Evolutionary conservation across 2,888 invertebrate genomes (phyloP).

Genomic region (Coelinius sp.): DNA sequence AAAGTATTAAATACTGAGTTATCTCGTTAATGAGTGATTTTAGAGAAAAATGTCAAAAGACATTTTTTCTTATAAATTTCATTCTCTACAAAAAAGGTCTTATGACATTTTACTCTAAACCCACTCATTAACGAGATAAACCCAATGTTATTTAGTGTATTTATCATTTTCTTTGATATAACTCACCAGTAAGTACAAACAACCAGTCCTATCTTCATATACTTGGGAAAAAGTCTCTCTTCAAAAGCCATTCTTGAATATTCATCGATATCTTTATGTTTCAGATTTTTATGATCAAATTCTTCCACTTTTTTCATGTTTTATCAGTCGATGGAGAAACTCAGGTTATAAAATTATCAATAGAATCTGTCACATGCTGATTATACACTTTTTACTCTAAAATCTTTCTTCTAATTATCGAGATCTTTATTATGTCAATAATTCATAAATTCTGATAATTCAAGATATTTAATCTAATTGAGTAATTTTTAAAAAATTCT

Average conservation of each 20-base stretch:
- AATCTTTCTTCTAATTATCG: too few species aligned
- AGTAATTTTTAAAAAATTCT: too few species aligned
- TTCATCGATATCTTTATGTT: not conserved
- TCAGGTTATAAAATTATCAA: not conserved
- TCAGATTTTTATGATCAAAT: not conserved
- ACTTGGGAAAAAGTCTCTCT: conserved; percentile 72
- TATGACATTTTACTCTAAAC: too few species aligned
- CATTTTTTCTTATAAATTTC: too few species aligned
- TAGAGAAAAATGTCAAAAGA: not conserved
- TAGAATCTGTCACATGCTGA: not conserved
- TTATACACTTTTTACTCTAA: not conserved
- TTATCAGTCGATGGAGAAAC: not conserved
- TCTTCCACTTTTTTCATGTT: not conserved
- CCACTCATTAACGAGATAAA: too few species aligned
- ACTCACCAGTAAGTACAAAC: conserved; percentile 85
- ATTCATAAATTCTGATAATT: too few species aligned
- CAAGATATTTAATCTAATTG: too few species aligned
- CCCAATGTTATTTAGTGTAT: conserved; percentile 25
- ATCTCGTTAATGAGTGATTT: not conserved
- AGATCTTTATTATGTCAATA: too few species aligned
- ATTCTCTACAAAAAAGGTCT: too few species aligned
- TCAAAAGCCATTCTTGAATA: conserved; percentile 1
- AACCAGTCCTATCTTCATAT: conserved; percentile 81
- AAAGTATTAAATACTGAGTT: not conserved
- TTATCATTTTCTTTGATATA: conserved; percentile 26